Base-by-base conservation (phyloP, 2,888 invertebrate genomes). In the Lochmaea crataegi region DNA sequence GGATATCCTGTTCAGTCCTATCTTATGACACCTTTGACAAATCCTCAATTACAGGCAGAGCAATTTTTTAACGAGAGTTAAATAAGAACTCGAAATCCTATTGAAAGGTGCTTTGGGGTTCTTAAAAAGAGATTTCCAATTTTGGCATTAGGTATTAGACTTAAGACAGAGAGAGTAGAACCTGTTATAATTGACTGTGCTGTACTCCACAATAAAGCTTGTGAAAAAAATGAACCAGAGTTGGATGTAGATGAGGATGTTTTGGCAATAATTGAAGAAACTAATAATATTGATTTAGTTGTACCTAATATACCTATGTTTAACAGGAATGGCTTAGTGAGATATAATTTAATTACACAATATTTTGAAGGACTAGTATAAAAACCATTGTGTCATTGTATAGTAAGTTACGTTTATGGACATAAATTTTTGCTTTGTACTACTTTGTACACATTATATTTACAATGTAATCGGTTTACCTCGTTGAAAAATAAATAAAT, bases 1-100 rank as follows among this genome's bases (percentile, higher is more conserved):
- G 82, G 82, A 16, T 82, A 83, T 75, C 76, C 78, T 7, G 64
- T 80, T 10, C 78, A 75, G n/a, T n/a, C n/a, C n/a, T n/a, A n/a
- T n/a, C n/a, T n/a, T n/a, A n/a, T n/a, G n/a, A n/a, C n/a, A n/a
- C 81, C 80, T 32, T 53, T 81, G 26, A 10, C 6, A 32, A 76
- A 79, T 70, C 75, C 78, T 41, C 45, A 60, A 56, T 72, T 72
- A 11, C 71, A 26, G n/a, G 77, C 72, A 16, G 78, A 81, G 72
- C 64, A 75, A n/a, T 60, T 78, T 3, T 82, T 73, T 73, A 81
- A 81, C 74, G 80, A 81, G 76, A 69, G 76, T 3, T 77, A 78
- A 69, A 80, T 80, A 18, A 66, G 80, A 57, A 82, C 80, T 11
- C 68, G 82, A 69, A 80, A 81, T 72, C 69, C 76, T 18, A 68